These are phyloP conservation scores for Philopedon plagiatum DNA, from an alignment of 2,888 invertebrate species.

Conservation along the genomic window DNA sequence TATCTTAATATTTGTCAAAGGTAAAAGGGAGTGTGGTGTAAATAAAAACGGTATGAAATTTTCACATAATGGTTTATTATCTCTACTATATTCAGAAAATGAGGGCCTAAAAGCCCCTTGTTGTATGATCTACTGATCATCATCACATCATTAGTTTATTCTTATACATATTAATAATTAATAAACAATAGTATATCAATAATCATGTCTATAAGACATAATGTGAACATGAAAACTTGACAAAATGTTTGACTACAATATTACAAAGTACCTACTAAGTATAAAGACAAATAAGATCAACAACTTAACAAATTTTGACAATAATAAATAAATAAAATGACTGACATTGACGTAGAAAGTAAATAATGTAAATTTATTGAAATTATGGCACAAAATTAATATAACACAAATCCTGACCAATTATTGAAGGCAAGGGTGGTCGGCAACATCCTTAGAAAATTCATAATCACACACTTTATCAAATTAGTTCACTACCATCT, in stretches of 20 bases:
- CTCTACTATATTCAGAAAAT: constrained; percentile 82
- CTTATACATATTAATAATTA: constrained; percentile 68
- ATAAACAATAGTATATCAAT: constrained; percentile 70
- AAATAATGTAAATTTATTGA: constrained; percentile 26
- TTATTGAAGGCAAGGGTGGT: constrained; percentile 64
- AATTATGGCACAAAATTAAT: constrained; percentile 58
- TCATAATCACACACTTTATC: constrained; percentile 68
- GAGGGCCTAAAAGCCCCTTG: constrained; percentile 66
- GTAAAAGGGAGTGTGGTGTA: background rate
- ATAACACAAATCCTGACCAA: constrained; percentile 52
- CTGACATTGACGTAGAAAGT: background rate
- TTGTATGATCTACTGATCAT: constrained; percentile 78
- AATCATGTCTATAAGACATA: constrained; percentile 68
- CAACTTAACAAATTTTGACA: constrained; percentile 24
- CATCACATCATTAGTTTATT: constrained; percentile 78
- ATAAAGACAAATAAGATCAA: constrained; percentile 32
- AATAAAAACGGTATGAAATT: constrained; percentile 60
- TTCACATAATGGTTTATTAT: constrained; percentile 82
- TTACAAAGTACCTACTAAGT: constrained; percentile 15
- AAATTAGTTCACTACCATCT: constrained; percentile 66
- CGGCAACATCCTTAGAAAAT: constrained; percentile 59
- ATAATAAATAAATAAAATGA: background rate
- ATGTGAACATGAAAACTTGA: constrained; percentile 68
- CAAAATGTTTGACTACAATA: constrained; percentile 68
- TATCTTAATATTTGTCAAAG: too few species aligned